Evolutionary conservation across 2,797 vertebrate species (phyloP), one percentile per base, ranked within the genome.

Genomic region (Urocyon cinereoargenteus): DNA sequence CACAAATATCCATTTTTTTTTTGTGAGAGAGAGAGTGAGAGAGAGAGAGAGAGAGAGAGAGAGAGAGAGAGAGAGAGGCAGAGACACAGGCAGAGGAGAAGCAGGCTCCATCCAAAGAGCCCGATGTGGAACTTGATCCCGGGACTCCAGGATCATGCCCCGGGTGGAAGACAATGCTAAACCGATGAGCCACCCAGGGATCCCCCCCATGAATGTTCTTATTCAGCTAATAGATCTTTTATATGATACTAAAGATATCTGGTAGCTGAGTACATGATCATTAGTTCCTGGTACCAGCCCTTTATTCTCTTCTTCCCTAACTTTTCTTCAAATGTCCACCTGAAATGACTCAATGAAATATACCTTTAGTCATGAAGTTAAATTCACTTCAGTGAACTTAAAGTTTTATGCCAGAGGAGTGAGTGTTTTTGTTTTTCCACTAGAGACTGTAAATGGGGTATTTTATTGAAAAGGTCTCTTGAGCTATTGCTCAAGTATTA

Each of bases 401-500:
- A 28, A 78, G 78, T 40, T 82, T 78, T 86, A 98, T 72, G 73
- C 55, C 84, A 96, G 62, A 96, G 36, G 90, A 97, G 6, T 49
- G 24, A 77, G 40, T 93, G 45, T 97, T 96, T 97, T 97, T 91
- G 82, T 91, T 95, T 96, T 98, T 97, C 34, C 28, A 90, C 81
- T 89, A 96, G 62, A 98, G 95, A 97, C 91, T 97, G 90, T 93
- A 98, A 97, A 94, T 90, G 91, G 87, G 62, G 21, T 77, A 87
- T 77, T 94, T 94, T 83, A 86, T 72, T 86, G 62, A 98, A 98
- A 98, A 96, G 84, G 90, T 61, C 88, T 97, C 91, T 94, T 97
- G 94, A 97, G 70, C 94, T 96, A 97, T 98, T 93, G 85, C 91
- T 96, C 92, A 93, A 96, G 49, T 90, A 97, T 96, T 87, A 49